These are phyloP conservation scores for Belonocnema kinseyi DNA, from an alignment of 1,140 invertebrate genomes.

Conservation along the genomic window DNA sequence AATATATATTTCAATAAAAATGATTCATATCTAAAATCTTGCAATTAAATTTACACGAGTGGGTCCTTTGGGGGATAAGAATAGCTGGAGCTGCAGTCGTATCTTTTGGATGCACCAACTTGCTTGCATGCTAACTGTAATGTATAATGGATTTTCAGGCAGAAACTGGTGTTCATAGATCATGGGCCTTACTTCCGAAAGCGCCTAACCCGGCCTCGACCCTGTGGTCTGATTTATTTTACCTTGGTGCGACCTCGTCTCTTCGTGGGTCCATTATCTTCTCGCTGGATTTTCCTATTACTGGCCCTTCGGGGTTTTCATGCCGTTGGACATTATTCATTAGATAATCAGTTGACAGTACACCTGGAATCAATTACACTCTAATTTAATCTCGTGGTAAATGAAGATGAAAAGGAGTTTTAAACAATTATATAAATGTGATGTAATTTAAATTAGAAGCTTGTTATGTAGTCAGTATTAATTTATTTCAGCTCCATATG, in stretches of 20 bases:
- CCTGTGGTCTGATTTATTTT: constrained; percentile 68
- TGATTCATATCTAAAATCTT: neutral
- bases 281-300: constrained; percentile 57
- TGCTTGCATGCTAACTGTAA: constrained; percentile 45
- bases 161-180: constrained; percentile 69
- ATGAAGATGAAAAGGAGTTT: neutral
- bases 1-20: too few relatives aligned
- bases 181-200: constrained; percentile 68
- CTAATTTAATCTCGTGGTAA: neutral
- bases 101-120: neutral
- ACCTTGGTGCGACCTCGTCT: constrained; percentile 53
- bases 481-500: too few relatives aligned
- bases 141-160: constrained; percentile 72
- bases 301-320: constrained; percentile 51
- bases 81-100: neutral
- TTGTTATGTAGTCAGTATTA: too few relatives aligned
- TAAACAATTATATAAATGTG: too few relatives aligned
- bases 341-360: constrained; percentile 12
- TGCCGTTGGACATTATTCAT: constrained; percentile 18
- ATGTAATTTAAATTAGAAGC: too few relatives aligned
- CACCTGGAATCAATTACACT: constrained; percentile 10
- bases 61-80: neutral
- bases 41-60: neutral
- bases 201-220: constrained; percentile 59
- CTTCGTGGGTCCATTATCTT: constrained; percentile 63